These are phyloP conservation scores for Oceanodroma leucorhoa DNA, from an alignment of 2,797 vertebrate species.

Conservation along the genomic window DNA sequence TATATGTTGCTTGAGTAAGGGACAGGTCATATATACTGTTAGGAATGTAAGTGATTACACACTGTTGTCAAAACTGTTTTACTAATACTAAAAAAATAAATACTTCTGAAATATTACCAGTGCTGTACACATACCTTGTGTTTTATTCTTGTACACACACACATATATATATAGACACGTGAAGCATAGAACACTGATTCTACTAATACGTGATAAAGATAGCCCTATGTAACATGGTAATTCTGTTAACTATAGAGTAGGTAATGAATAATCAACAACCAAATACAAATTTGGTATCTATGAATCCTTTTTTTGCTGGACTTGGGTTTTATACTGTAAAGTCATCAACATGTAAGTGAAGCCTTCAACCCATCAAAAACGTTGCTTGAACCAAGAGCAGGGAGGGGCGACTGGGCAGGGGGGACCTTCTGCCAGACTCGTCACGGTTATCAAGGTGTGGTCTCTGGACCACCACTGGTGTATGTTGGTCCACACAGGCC, in stretches of 20 bases:
- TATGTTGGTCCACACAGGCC: neutral
- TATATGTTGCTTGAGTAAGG: neutral
- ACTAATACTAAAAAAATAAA: neutral
- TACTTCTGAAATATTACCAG: neutral
- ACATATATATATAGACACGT: fast-evolving
- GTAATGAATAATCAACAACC: neutral
- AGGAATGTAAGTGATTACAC: neutral
- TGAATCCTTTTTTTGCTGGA: neutral
- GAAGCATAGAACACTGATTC: neutral
- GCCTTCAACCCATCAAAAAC: neutral
- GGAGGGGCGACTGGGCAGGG: neutral
- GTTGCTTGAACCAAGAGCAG: neutral
- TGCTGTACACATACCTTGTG: neutral
- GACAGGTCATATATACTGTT: neutral
- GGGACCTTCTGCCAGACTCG: neutral
- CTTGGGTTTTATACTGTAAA: neutral
- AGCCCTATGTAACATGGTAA: neutral
- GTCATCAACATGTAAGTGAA: neutral
- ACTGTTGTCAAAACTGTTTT: neutral
- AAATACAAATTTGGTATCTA: neutral
- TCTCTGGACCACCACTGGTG: slow-evolving; percentile 41
- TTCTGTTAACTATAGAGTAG: neutral
- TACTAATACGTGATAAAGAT: fast-evolving
- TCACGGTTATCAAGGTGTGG: neutral
- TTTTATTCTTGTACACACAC: neutral